A percentile compares a stretch with the other conserved stretches of the same genome.
These are phyloP conservation scores for Melanerpes formicivorus DNA, from an alignment of 2,113 vertebrate genomes.

Conservation along the genomic window DNA sequence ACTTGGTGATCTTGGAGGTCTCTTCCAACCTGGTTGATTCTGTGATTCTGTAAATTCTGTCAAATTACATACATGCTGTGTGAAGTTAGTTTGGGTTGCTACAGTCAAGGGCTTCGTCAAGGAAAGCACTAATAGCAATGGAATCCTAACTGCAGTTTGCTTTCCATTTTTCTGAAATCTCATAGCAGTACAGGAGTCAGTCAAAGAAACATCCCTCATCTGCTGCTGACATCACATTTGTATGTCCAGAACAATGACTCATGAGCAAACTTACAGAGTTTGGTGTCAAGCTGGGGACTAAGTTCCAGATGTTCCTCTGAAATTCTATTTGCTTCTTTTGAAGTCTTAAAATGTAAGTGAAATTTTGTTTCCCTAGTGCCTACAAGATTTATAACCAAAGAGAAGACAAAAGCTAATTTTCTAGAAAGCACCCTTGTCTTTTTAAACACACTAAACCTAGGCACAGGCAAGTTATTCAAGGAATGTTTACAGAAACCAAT, in stretches of 20 bases:
- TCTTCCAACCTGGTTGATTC: no score
- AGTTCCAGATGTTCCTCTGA: background rate
- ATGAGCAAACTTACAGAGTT: background rate
- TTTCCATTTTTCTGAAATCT: background rate
- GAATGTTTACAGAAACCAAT: slow-evolving; percentile 43
- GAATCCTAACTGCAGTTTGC: background rate
- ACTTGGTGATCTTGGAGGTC: no score
- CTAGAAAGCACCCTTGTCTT: background rate
- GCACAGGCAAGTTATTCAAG: background rate
- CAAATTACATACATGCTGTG: background rate
- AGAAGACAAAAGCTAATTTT: background rate
- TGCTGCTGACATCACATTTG: background rate
- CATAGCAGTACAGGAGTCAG: background rate
- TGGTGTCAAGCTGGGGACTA: background rate
- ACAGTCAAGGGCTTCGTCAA: background rate
- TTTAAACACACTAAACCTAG: background rate
- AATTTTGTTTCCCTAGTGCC: background rate
- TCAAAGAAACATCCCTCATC: background rate
- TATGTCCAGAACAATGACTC: background rate
- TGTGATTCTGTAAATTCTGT: background rate
- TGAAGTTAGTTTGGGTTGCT: background rate
- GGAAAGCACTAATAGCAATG: background rate
- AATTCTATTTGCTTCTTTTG: background rate
- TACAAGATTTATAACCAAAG: background rate
- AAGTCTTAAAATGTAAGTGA: background rate